phyloP scores from a whole-genome alignment of 2,113 vertebrate species.

The Siphamia tubifer region DNA sequence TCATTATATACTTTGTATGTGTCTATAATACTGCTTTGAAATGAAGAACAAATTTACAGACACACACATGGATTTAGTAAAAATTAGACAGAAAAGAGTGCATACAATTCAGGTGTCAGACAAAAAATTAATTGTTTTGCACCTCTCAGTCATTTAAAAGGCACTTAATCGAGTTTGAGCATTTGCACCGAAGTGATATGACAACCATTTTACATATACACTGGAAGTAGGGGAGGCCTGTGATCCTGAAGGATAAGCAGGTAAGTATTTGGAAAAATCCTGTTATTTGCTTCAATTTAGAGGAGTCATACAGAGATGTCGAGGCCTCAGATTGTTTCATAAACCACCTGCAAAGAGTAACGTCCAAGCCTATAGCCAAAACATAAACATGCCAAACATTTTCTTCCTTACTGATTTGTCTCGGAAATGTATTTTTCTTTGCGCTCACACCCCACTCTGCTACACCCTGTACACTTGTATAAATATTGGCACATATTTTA shows the following conservation, averaged over 20 bases:
- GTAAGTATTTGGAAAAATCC: not conserved
- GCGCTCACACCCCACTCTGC: not conserved
- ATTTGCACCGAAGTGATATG: no score
- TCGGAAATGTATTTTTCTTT: not conserved
- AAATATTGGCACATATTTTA: conserved; percentile 25
- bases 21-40: no score
- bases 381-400: not conserved
- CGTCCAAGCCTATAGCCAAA: not conserved
- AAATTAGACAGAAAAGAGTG: no score
- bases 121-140: no score
- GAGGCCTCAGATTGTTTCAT: not conserved
- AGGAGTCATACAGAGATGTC: not conserved
- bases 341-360: not conserved
- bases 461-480: not conserved
- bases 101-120: no score
- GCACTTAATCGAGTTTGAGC: no score
- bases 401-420: not conserved
- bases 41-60: no score
- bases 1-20: no score
- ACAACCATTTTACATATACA: no score
- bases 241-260: not conserved
- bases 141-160: no score
- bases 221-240: not conserved
- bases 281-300: not conserved
- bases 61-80: no score